Evolutionary conservation across 30 jellyfish, hydroid and myxozoan genomes (phyloP).

Genomic region (Hydra vulgaris): DNA sequence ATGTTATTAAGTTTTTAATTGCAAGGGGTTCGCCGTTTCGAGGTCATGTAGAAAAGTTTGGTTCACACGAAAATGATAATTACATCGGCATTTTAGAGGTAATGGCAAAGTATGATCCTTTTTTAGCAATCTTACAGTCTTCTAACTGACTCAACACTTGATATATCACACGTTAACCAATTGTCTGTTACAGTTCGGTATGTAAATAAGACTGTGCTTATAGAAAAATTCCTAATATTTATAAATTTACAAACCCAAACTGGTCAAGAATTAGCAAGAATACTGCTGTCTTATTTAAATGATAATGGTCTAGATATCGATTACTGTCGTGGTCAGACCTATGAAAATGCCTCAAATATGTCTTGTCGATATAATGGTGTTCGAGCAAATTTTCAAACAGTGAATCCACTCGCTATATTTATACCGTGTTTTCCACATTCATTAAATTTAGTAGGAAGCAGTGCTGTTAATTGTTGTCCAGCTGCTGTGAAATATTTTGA

Average conservation of each 20-base stretch:
- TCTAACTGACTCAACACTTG: neutral
- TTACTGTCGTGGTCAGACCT: constrained; percentile 45
- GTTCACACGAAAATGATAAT: too few relatives aligned
- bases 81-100: too few relatives aligned
- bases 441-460: constrained; percentile 39
- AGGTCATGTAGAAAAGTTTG: too few relatives aligned
- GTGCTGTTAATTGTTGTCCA: constrained; percentile 33
- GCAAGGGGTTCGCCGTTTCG: too few relatives aligned
- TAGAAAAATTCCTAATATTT: neutral
- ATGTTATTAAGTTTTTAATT: too few relatives aligned
- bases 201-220: neutral
- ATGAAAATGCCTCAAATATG: constrained; percentile 57
- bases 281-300: neutral
- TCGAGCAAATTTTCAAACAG: constrained; percentile 41
- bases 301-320: constrained; percentile 18
- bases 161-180: neutral
- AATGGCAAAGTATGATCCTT: too few relatives aligned
- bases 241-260: neutral
- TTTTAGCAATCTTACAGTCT: neutral
- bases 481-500: neutral
- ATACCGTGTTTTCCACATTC: constrained; percentile 38
- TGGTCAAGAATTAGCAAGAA: neutral
- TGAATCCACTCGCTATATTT: constrained; percentile 30
- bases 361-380: constrained; percentile 47
- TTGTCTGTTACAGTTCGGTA: neutral